Evolutionary conservation across 1,140 invertebrate genomes (phyloP).

Genomic region (Arctopsyche grandis): DNA sequence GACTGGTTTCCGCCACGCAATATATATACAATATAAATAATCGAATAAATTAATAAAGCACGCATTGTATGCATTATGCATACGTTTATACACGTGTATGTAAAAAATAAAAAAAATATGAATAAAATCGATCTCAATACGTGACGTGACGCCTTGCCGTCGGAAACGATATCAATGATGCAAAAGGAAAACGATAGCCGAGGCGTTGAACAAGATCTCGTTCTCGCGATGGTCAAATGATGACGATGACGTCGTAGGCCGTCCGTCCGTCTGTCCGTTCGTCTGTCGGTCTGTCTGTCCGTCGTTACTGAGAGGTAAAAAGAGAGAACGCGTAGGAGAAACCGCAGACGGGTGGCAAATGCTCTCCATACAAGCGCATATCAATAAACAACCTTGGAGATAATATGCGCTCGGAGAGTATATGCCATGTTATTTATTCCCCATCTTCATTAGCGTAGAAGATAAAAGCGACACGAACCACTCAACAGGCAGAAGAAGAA

Average conservation of each 20-base stretch:
- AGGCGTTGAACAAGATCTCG: background rate
- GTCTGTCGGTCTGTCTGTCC: conserved; percentile 5
- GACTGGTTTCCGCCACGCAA: conserved; percentile 19
- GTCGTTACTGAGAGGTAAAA: conserved; percentile 26
- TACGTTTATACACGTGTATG: background rate
- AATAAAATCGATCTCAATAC: background rate
- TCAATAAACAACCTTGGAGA: conserved; percentile 50
- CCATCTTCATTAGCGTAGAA: conserved; percentile 52
- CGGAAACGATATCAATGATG: background rate
- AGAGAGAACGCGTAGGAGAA: conserved; percentile 7
- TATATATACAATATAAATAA: conserved; percentile 17
- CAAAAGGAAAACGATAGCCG: background rate
- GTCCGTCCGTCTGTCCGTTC: conserved; percentile 9
- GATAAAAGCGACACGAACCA: conserved; percentile 50
- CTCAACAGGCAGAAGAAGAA: conserved; percentile 16
- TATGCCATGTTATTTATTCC: conserved; percentile 51
- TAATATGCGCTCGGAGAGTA: conserved; percentile 31
- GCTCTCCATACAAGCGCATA: conserved; percentile 20
- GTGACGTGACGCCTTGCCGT: background rate
- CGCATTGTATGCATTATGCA: conserved; percentile 14
- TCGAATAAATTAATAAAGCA: conserved; percentile 21
- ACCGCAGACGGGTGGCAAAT: conserved; percentile 24
- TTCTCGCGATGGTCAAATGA: conserved; percentile 31
- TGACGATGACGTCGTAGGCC: conserved; percentile 23
- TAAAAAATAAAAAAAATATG: background rate